Conservation (phyloP, 2,888 invertebrate genomes). For the Caenorhabditis parvicauda region DNA sequence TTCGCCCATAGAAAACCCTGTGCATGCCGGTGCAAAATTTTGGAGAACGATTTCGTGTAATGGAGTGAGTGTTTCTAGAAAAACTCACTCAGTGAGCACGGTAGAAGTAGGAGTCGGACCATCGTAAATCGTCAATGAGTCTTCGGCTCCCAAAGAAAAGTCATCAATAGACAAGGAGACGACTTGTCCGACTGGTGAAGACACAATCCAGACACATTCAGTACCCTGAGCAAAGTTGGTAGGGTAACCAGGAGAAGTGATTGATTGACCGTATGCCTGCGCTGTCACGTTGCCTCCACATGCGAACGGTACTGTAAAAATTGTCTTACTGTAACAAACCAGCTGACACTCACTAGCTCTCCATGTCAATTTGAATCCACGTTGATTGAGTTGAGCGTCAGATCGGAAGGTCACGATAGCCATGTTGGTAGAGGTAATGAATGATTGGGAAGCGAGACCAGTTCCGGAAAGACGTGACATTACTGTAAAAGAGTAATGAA, state of each 20-base stretch:
- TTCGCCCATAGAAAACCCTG: too few species aligned
- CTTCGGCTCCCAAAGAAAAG: slow-evolving; percentile 66
- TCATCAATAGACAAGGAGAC: slow-evolving; percentile 35
- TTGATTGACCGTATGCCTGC: slow-evolving; percentile 81
- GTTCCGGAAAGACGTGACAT: slow-evolving; percentile 26
- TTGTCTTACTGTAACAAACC: background rate
- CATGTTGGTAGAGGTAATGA: slow-evolving; percentile 91
- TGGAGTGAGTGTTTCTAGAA: too few species aligned
- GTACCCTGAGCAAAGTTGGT: slow-evolving; percentile 90
- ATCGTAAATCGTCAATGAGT: slow-evolving; percentile 85
- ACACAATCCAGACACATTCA: slow-evolving; percentile 86
- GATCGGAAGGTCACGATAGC: slow-evolving; percentile 96
- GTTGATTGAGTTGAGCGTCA: slow-evolving; percentile 85
- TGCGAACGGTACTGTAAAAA: slow-evolving; percentile 72
- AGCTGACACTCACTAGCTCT: slow-evolving; percentile 46
- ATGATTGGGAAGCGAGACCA: slow-evolving; percentile 20
- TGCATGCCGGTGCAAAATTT: too few species aligned
- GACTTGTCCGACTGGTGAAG: background rate
- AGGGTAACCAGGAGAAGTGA: slow-evolving; percentile 88
- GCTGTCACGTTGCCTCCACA: slow-evolving; percentile 86
- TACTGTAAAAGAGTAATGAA: slow-evolving; percentile 12
- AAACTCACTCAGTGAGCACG: slow-evolving; percentile 72
- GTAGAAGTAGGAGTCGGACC: slow-evolving; percentile 83
- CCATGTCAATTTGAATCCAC: slow-evolving; percentile 74
- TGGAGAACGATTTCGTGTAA: too few species aligned